phyloP scores from a whole-genome alignment of 2,888 invertebrate species.

The Plebejus anna region DNA sequence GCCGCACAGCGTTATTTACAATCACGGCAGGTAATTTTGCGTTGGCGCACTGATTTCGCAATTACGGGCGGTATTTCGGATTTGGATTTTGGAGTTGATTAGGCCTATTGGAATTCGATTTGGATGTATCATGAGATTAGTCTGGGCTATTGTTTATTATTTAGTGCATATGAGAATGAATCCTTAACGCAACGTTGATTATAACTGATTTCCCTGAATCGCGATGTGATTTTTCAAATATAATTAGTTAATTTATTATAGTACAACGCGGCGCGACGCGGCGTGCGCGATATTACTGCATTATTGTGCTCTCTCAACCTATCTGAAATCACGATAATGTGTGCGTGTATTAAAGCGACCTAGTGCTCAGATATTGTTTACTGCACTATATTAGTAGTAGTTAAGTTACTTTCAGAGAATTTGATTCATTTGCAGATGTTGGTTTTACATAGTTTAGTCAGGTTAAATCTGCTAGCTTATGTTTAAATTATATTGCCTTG shows the following conservation, averaged over 20 bases:
- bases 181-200: not conserved
- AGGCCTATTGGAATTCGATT: constrained; percentile 22
- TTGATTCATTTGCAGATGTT: too few species aligned
- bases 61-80: constrained; percentile 36
- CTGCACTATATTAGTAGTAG: too few species aligned
- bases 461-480: too few species aligned
- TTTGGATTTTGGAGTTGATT: constrained; percentile 23
- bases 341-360: too few species aligned
- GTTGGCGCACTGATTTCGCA: constrained; percentile 41
- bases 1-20: constrained; percentile 51
- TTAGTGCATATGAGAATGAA: not conserved
- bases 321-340: too few species aligned
- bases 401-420: too few species aligned
- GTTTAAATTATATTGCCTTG: too few species aligned
- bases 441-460: too few species aligned
- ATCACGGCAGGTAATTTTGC: constrained; percentile 38
- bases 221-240: not conserved
- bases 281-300: not conserved
- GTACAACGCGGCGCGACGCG: too few species aligned
- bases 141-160: not conserved
- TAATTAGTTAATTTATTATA: too few species aligned
- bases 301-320: not conserved
- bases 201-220: not conserved
- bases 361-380: too few species aligned
- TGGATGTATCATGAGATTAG: constrained; percentile 4